Evolutionary conservation across 2,888 invertebrate genomes (phyloP), one percentile per base, ranked within the genome.

Genomic region (Trachelus iudaicus): DNA sequence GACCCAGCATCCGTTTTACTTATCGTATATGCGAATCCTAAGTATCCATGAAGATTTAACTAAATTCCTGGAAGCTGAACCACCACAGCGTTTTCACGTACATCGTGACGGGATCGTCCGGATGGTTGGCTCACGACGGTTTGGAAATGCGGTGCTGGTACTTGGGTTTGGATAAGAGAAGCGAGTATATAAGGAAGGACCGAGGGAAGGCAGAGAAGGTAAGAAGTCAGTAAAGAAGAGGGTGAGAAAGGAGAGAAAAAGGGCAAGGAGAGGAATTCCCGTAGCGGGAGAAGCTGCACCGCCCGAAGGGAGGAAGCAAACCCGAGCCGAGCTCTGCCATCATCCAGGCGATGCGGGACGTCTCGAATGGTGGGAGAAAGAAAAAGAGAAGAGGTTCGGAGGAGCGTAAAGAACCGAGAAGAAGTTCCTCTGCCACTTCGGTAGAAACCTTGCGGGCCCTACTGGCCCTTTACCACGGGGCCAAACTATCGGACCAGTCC

Each of bases 251-350:
- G 13, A 33, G 71, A 71, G 31, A 33, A 71, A 33, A 33, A 71
- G 15, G 40, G 6, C 15, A 56, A 56, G 79, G 79, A 77, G 79
- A 81, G 79, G 75, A 56, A 83, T 84, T 81, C 82, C 82, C 82
- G 82, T 85, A 83, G 85, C 83, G 56, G 83, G 85, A 88, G 88
- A 88, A 86, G 88, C 87, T 88, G 88, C 84, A 88, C 87, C 87
- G 88, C 88, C 88, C 82, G 87, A 81, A 86, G 88, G 88, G 85
- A 87, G 85, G 83, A 86, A 86, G 86, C 83, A 84, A 83, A 86
- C 82, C 83, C 83, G 81, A 81, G 13, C 9, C 71, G 34, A 31
- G 33, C 69, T 33, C 31, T 75, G 77, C 78, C 80, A 78, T 80
- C 80, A 78, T 80, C 78, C 78, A 73, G 40, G 30, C 77, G 78